Evolutionary conservation across 2,113 vertebrate genomes (phyloP), one percentile per base, ranked within the genome.

Genomic region (Platichthys stellatus): DNA sequence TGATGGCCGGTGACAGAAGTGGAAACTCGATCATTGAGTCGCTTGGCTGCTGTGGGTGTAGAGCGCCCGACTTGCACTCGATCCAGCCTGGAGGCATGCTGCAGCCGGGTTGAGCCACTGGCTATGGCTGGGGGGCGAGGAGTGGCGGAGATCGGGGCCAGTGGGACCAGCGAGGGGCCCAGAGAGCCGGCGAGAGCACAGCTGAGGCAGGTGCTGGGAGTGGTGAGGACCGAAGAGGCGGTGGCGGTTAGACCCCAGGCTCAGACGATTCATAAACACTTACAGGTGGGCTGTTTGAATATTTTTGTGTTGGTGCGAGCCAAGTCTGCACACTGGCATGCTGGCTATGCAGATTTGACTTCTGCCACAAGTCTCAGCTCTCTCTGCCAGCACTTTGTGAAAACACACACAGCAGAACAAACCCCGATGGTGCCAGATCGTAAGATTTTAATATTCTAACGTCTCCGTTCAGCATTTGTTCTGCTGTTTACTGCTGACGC

Each of bases 21-120:
- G 66, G 86, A 86, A 88, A 93, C 82, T 57, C 9, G 85, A 91
- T 87, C 89, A 56, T 54, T 57, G 72, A 57, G 72, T 47, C 60
- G 59, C 69, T 64, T 53, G 14, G 63, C 59, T 11, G 26, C 45
- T 14, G 63, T 4, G 60, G 67, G 54, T 21, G 72, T 61, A 47
- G 71, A 68, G 1, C 21, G 47, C 59, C 64, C 15, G 18, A 64
- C 63, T 57, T 45, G 21, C 62, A 45, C 70, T 63, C 17, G 2
- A 23, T 57, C 9, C 35, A 4, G 15, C 35, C 45, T 70, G 54
- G 60, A 63, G 59, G 72, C 77, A 76, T 13, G 84, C 78, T 72
- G 78, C 72, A 70, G 74, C 56, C 45, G 8, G 67, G 57, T 45
- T 57, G 58, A 63, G 72, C 3, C 35, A 45, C 68, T 64, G 43